A percentile compares a stretch with the other conserved stretches of the same genome.
Evolutionary conservation across 2,888 invertebrate genomes (phyloP).

Genomic region (Chrysotoxum bicinctum): DNA sequence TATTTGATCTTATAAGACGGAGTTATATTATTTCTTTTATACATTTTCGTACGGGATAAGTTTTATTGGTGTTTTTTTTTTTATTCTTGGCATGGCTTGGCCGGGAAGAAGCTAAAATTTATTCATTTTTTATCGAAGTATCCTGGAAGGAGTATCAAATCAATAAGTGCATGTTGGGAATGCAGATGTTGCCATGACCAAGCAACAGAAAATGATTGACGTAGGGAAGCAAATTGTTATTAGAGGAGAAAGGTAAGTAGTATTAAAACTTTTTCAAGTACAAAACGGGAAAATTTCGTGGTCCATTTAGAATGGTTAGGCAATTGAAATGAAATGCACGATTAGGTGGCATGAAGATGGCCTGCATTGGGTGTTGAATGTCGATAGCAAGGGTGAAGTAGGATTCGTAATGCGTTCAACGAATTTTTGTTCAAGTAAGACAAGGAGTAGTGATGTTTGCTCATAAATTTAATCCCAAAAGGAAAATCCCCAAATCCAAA

Average conservation of each 20-base stretch:
- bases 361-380: background rate
- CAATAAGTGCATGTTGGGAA: slow-evolving; percentile 17
- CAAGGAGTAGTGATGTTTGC: too few relatives aligned
- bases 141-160: background rate
- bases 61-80: background rate
- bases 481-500: too few relatives aligned
- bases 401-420: too few relatives aligned
- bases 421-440: too few relatives aligned
- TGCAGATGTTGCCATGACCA: slow-evolving; percentile 19
- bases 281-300: background rate
- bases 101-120: background rate
- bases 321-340: background rate
- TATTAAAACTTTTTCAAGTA: background rate
- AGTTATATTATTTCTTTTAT: background rate
- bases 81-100: background rate
- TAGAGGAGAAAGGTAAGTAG: background rate
- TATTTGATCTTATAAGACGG: slow-evolving; percentile 25
- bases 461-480: too few relatives aligned
- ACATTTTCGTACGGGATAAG: background rate
- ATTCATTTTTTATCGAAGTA: slow-evolving; percentile 12
- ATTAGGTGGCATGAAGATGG: background rate
- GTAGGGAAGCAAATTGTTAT: background rate
- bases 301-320: background rate
- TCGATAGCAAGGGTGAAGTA: too few relatives aligned
- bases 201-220: slow-evolving; percentile 20